Base-by-base conservation (phyloP, 1,140 invertebrate species). In the Drosophila asahinai region DNA sequence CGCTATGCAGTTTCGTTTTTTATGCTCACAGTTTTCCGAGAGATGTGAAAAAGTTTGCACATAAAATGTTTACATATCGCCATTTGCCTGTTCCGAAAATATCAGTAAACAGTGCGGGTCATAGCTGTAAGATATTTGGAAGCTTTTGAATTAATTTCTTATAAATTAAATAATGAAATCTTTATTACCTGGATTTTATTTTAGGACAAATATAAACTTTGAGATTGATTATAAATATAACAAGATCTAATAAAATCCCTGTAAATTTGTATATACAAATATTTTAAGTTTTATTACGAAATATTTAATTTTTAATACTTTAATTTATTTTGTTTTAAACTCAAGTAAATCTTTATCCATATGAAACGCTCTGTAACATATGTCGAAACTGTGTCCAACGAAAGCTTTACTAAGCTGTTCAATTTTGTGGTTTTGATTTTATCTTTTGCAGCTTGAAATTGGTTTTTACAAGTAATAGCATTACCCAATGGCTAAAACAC, bases 41-140 rank as follows among this genome's bases (percentile, higher is more conserved):
- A 76, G 40, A 63, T 61, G 48, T 9, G 38, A 55, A 75, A 61
- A 67, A 70, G 30, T 70, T 71, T 68, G 22, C 64, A n/a, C 49
- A 71, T 71, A 47, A 70, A 57, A 70, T 71, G 49, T 71, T 70
- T 71, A 47, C 64, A 68, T 68, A 57, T 67, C 64, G 67, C 51
- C 48, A 68, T 68, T 45, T 68, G 48, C 19, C 40, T 27, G 30
- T n/a, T 65, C 7, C 52, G 9, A 8, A 55, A 55, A 55, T 55
- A 38, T 4, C 14, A 38, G 33, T 25, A 15, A 57, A 63, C 33
- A 58, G 30, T 40, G 5, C 12, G 51, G 15, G 30, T 25, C 30
- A 55, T 17, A 22, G 14, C 3, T 38, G 6, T 57, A 57, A 51
- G 14, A 4, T 12, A 7, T n/a, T 4, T 11, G 2, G 19, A 19